These are phyloP conservation scores for Ptychochromis oligacanthus DNA, from an alignment of 2,113 vertebrate genomes.

Conservation along the genomic window DNA sequence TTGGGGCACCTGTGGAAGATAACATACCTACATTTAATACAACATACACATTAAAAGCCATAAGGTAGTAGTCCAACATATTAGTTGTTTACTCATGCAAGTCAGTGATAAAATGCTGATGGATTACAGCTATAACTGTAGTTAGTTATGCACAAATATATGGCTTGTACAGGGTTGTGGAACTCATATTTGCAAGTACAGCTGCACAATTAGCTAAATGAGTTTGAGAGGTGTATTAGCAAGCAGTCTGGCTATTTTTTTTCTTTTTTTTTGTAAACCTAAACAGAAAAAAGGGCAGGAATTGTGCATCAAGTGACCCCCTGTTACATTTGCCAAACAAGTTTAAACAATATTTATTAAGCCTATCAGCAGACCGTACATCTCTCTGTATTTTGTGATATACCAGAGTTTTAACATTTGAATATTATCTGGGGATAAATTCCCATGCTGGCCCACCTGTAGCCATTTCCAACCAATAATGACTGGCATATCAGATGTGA, in stretches of 20 bases:
- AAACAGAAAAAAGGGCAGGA: slow-evolving; percentile 28
- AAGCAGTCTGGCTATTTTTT: neutral
- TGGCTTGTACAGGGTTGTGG: neutral
- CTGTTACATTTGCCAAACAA: neutral
- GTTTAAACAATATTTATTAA: too few species aligned
- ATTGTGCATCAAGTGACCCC: neutral
- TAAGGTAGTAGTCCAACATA: neutral
- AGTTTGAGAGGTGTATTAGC: slow-evolving; percentile 23
- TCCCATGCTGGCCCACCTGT: too few species aligned
- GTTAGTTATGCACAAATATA: neutral
- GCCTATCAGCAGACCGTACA: too few species aligned
- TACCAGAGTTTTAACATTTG: too few species aligned
- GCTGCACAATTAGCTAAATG: slow-evolving; percentile 40
- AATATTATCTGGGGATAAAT: too few species aligned
- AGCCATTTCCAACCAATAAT: neutral
- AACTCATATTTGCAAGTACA: slow-evolving; percentile 43
- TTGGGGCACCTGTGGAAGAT: slow-evolving; percentile 89
- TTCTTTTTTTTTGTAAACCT: too few species aligned
- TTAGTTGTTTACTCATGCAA: neutral
- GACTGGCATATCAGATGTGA: too few species aligned
- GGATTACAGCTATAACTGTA: neutral
- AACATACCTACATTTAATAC: neutral
- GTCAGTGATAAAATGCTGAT: neutral
- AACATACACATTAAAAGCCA: neutral
- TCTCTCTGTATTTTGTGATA: too few species aligned